These are phyloP conservation scores for Orycteropus afer DNA, from an alignment of 2,113 vertebrate species.

Conservation along the genomic window DNA sequence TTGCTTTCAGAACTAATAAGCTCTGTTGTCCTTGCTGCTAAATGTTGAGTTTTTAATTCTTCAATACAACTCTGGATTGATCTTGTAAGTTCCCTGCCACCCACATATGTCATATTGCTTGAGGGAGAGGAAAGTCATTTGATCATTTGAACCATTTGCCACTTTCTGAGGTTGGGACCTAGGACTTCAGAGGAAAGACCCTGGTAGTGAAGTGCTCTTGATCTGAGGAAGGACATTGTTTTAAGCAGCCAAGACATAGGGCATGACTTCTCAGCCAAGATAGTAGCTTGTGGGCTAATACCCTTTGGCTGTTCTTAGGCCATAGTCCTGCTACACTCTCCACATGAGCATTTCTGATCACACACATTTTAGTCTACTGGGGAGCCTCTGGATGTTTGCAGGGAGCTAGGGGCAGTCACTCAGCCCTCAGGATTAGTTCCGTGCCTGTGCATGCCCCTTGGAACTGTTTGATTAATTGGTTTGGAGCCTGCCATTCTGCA, in stretches of 20 bases:
- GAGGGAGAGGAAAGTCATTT: background rate
- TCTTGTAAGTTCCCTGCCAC: background rate
- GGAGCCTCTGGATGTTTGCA: background rate
- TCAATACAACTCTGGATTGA: constrained; percentile 7
- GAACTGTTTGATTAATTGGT: background rate
- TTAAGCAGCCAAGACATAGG: background rate
- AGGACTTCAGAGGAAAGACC: background rate
- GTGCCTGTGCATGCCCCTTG: background rate
- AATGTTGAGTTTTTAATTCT: constrained; percentile 20
- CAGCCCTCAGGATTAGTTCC: background rate
- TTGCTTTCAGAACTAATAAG: constrained; percentile 18
- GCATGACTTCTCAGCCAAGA: background rate
- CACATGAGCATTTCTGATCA: background rate
- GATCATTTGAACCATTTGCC: background rate
- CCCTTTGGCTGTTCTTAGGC: background rate
- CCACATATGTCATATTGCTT: background rate
- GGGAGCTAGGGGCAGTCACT: background rate
- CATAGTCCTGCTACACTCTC: background rate
- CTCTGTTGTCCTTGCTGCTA: constrained; percentile 28
- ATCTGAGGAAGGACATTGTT: background rate
- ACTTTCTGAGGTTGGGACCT: background rate
- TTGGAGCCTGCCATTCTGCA: background rate
- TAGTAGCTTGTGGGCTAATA: no score
- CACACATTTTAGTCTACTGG: background rate
- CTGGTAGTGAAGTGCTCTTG: background rate